These are phyloP conservation scores for Aplochiton taeniatus DNA, from an alignment of 2,797 vertebrate genomes.

Conservation along the genomic window DNA sequence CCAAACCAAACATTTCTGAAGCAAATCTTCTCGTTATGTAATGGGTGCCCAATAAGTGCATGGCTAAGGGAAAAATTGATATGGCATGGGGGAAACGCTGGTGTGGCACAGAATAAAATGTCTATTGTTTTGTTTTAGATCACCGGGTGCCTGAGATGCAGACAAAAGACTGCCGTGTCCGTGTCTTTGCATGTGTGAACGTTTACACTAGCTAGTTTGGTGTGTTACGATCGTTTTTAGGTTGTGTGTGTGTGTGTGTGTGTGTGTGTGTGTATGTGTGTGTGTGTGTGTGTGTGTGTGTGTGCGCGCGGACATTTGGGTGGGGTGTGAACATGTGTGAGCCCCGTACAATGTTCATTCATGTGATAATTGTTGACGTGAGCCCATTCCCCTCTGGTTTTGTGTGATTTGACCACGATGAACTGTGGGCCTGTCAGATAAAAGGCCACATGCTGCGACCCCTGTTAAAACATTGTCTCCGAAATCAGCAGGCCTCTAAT, in stretches of 20 bases:
- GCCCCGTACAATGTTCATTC: slow-evolving; percentile 68
- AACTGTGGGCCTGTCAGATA: slow-evolving; percentile 74
- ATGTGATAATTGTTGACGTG: slow-evolving; percentile 77
- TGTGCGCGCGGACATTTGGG: slow-evolving; percentile 15
- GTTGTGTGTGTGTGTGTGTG: slow-evolving; percentile 12
- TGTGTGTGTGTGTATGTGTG: slow-evolving; percentile 15
- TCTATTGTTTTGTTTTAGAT: slow-evolving; percentile 37
- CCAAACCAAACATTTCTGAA: slow-evolving; percentile 55
- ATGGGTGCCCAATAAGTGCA: slow-evolving; percentile 36
- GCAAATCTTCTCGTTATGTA: slow-evolving; percentile 53
- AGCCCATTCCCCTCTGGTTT: slow-evolving; percentile 70
- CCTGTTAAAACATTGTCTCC: slow-evolving; percentile 72
- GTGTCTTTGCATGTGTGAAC: slow-evolving; percentile 9
- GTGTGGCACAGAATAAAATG: slow-evolving; percentile 34
- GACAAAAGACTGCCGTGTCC: slow-evolving; percentile 19
- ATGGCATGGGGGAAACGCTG: slow-evolving; percentile 35
- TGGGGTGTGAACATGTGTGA: slow-evolving; percentile 31
- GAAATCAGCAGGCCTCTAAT: slow-evolving; percentile 67
- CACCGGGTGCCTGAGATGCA: slow-evolving; percentile 20
- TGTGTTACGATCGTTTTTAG: background rate
- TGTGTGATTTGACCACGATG: slow-evolving; percentile 76
- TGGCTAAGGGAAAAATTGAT: slow-evolving; percentile 42
- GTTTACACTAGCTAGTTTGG: slow-evolving; percentile 3
- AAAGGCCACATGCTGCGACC: slow-evolving; percentile 73
- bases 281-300: slow-evolving; percentile 16